These are phyloP conservation scores for Stomatorhinus walkeri DNA, from an alignment of 2,797 vertebrate species.

Conservation along the genomic window DNA sequence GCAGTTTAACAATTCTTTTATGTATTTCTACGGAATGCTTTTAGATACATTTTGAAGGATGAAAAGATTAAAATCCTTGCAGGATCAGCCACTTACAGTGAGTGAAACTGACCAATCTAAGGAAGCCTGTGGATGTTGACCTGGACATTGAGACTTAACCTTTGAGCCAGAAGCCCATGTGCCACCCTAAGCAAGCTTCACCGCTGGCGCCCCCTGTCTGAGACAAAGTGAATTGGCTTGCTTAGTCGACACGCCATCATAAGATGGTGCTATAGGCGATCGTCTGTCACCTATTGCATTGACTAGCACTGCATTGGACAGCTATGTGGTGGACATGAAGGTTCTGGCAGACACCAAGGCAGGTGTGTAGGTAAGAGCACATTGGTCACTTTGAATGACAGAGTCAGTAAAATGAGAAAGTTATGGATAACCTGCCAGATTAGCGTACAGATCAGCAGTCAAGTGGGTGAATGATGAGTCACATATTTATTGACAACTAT, in stretches of 20 bases:
- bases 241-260: background rate
- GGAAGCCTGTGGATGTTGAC: background rate
- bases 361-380: background rate
- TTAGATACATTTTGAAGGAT: background rate
- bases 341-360: background rate
- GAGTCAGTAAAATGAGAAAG: conserved; percentile 18
- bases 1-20: background rate
- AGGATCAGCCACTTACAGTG: background rate
- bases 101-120: background rate
- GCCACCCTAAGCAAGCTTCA: background rate
- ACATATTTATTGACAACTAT: conserved; percentile 81
- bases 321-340: background rate
- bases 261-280: background rate
- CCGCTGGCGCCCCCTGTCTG: background rate
- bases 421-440: conserved; percentile 32
- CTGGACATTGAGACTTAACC: background rate
- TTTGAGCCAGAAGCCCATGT: background rate
- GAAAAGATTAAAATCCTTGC: background rate
- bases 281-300: background rate
- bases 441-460: conserved; percentile 40
- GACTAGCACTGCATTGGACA: background rate
- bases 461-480: conserved; percentile 65
- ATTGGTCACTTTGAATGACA: conserved; percentile 16
- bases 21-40: background rate
- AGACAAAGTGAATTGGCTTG: background rate